Percentiles rank a stretch among this genome's conserved stretches.
These are phyloP conservation scores for Hippoglossus hippoglossus DNA, from an alignment of 2,797 vertebrate genomes.

Conservation along the genomic window DNA sequence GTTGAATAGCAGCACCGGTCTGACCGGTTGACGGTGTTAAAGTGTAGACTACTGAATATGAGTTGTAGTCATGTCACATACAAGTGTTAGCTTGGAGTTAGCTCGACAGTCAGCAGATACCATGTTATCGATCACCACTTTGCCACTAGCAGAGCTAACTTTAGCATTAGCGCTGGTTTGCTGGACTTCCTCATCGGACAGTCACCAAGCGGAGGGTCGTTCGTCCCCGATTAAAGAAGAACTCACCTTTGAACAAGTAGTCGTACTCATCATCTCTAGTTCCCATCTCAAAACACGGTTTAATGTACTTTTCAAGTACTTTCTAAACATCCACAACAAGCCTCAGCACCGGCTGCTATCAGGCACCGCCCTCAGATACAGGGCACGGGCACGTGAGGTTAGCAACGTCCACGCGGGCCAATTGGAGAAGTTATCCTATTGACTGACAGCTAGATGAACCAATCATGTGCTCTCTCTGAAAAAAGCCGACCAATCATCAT, in stretches of 20 bases:
- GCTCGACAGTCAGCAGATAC: background rate
- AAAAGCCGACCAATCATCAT: slow-evolving; percentile 29
- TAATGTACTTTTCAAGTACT: slow-evolving; percentile 47
- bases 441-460: slow-evolving; percentile 20
- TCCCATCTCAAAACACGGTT: slow-evolving; percentile 67
- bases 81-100: background rate
- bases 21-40: background rate
- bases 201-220: background rate
- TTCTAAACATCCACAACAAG: slow-evolving; percentile 40
- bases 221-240: fast-evolving
- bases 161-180: slow-evolving; percentile 66
- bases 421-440: slow-evolving; percentile 29
- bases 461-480: slow-evolving; percentile 16
- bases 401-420: slow-evolving; percentile 48
- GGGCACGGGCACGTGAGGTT: slow-evolving; percentile 58
- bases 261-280: slow-evolving; percentile 83
- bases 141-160: slow-evolving; percentile 59
- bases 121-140: slow-evolving; percentile 12
- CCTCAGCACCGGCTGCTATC: slow-evolving; percentile 44
- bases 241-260: slow-evolving; percentile 83
- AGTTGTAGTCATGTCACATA: too few relatives aligned
- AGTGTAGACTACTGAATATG: too few relatives aligned
- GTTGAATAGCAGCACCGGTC: background rate
- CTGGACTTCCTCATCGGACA: slow-evolving; percentile 59
- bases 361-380: slow-evolving; percentile 47